Conservation (phyloP, 2,888 invertebrate species). For the Melanophora roralis region DNA sequence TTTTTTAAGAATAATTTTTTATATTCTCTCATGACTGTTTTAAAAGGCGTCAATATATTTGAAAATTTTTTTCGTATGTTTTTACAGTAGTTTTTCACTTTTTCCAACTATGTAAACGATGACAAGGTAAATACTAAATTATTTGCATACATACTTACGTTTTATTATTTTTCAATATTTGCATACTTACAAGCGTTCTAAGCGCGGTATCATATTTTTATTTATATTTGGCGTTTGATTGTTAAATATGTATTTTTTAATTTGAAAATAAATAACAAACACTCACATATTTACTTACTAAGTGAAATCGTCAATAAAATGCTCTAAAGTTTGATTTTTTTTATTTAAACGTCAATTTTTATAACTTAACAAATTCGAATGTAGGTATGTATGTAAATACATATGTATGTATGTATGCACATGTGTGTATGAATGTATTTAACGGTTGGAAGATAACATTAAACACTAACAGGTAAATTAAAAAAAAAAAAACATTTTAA, state of each 20-base stretch:
- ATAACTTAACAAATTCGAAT: too few relatives aligned
- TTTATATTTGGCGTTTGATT: constrained; percentile 43
- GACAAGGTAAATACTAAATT: constrained; percentile 26
- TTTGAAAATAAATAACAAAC: neutral
- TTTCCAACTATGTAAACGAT: constrained; percentile 20
- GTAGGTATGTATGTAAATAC: too few relatives aligned
- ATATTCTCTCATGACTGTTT: too few relatives aligned
- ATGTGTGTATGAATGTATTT: too few relatives aligned
- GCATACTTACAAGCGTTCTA: constrained; percentile 30
- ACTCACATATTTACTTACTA: too few relatives aligned
- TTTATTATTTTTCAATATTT: constrained; percentile 46
- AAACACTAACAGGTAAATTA: too few relatives aligned
- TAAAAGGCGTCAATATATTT: neutral
- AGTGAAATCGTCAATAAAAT: too few relatives aligned
- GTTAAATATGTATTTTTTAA: constrained; percentile 12
- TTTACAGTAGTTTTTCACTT: constrained; percentile 37
- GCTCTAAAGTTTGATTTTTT: too few relatives aligned
- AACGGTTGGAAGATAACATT: too few relatives aligned
- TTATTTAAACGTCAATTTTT: too few relatives aligned
- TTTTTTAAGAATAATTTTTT: too few relatives aligned
- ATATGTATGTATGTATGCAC: neutral
- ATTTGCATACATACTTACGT: neutral
- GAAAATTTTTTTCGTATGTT: neutral
- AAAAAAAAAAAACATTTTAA: too few relatives aligned
- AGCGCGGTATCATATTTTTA: constrained; percentile 40